Evolutionary conservation across 2,113 vertebrate species (phyloP), one percentile per base, ranked within the genome.

Genomic region (Chamaetylas fuelleborni): DNA sequence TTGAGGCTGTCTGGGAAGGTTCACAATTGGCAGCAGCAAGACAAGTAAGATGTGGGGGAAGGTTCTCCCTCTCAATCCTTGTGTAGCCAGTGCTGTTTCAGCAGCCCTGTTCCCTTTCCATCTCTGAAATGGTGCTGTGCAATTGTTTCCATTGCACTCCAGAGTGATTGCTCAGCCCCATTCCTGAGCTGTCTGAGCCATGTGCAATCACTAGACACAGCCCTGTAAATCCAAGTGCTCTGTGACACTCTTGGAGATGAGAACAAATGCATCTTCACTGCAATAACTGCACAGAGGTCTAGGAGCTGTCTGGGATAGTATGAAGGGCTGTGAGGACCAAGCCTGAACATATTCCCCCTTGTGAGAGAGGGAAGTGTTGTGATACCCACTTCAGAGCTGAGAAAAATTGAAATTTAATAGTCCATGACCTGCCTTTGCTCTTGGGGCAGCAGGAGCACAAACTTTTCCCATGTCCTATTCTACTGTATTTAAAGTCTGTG

Each of bases 141-240:
- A 50, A 2, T 83, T 18, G 14, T 53, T 88, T 50, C 69, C 18
- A 19, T 10, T 84, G 69, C 4, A 2, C 70, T 82, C 43, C n/a
- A 11, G 8, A 40, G 33, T 8, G 42, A 51, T 64, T 62, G 53
- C 81, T 95, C 48, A 69, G 70, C 57, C 34, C 60, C 28, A 4
- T 76, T 79, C 65, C 72, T 62, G 64, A 80, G 80, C 71, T 18
- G 1, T 43, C 42, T 62, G 60, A 81, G 78, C 61, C 67, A 11
- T 17, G 34, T 71, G 31, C 13, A 34, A 12, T 26, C 61, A 65
- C 34, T 36, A n/a, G 34, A 6, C 1, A 0, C 3, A 33, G 14
- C 24, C 2, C 31, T 20, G 36, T 43, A 31, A 29, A 69, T 24
- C 43, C 28, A 38, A 36, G 47, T 58, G 80, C 54, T 84, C 51